Evolutionary conservation across 2,888 invertebrate genomes (phyloP).

Genomic region (Hemaris fuciformis): DNA sequence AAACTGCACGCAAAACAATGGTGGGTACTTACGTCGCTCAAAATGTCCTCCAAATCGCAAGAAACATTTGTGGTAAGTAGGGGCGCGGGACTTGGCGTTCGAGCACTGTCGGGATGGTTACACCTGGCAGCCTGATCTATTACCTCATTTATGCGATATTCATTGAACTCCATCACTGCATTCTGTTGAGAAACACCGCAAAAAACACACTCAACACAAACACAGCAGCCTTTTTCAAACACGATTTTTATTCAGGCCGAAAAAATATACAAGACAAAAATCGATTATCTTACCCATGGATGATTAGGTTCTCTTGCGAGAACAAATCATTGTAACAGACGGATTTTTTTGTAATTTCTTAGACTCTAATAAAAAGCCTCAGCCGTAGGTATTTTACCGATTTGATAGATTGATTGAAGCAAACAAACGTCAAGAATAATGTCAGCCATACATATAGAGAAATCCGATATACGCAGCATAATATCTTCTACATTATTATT

Average conservation of each 20-base stretch:
- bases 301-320: constrained; percentile 76
- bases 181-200: constrained; percentile 65
- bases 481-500: background rate
- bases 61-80: constrained; percentile 66
- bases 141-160: constrained; percentile 67
- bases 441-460: constrained; percentile 36
- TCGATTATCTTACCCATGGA: constrained; percentile 68
- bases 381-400: constrained; percentile 40
- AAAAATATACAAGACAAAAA: constrained; percentile 15
- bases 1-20: constrained; percentile 27
- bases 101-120: constrained; percentile 60
- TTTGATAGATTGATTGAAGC: constrained; percentile 27
- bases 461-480: constrained; percentile 3
- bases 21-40: constrained; percentile 72
- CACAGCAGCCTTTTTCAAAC: constrained; percentile 35
- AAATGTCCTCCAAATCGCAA: constrained; percentile 77
- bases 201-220: constrained; percentile 49
- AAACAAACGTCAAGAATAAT: constrained; percentile 53
- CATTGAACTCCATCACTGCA: constrained; percentile 78
- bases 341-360: background rate
- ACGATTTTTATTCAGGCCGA: constrained; percentile 23
- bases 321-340: constrained; percentile 64
- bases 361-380: background rate
- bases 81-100: constrained; percentile 64
- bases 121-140: constrained; percentile 67